Conservation (phyloP, 1,140 invertebrate species). For the Littorina saxatilis region DNA sequence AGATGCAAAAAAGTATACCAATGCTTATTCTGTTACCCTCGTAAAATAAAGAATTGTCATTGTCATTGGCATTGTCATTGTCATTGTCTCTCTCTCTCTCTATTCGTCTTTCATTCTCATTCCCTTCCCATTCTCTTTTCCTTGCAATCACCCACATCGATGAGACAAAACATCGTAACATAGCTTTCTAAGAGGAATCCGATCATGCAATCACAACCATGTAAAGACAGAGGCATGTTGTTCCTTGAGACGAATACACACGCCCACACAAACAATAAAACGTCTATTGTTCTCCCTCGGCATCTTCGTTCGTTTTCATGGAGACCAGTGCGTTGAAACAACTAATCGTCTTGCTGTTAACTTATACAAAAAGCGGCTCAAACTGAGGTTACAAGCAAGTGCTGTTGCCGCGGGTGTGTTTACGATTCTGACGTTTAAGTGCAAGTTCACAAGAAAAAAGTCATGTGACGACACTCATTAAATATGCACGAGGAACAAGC, state of each 20-base stretch:
- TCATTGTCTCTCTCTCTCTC: no score
- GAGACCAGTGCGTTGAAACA: neutral
- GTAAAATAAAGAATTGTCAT: no score
- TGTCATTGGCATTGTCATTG: no score
- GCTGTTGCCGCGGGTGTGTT: neutral
- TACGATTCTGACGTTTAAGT: no score
- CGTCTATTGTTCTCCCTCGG: neutral
- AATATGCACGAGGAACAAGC: neutral
- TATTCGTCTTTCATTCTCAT: no score
- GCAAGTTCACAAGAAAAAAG: neutral
- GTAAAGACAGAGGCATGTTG: neutral
- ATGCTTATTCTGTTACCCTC: no score
- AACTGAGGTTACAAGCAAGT: neutral
- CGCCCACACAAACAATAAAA: neutral
- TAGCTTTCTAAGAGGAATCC: no score
- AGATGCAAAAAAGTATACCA: no score
- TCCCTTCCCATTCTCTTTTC: no score
- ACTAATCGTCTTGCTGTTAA: neutral
- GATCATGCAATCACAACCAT: neutral
- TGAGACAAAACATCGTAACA: no score
- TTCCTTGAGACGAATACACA: neutral
- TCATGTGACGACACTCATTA: neutral
- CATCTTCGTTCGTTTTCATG: neutral
- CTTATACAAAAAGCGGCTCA: neutral
- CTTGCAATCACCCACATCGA: no score